Evolutionary conservation across 1,140 invertebrate genomes (phyloP), one percentile per base, ranked within the genome.

Genomic region (Drosophila setifemur): DNA sequence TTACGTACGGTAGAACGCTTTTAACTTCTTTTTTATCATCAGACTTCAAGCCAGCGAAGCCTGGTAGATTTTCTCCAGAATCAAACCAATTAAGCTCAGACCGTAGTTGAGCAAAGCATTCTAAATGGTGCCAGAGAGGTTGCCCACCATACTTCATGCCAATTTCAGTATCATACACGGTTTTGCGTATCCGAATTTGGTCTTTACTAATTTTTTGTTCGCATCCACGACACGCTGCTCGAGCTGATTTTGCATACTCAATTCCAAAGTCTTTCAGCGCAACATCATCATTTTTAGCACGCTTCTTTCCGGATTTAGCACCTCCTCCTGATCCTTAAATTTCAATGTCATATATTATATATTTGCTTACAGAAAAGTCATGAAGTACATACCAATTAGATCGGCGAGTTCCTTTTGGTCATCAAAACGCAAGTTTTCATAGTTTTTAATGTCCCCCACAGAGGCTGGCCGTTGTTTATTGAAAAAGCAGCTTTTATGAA

Each of bases 401-500:
- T 93, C 92, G 82, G 94, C 94, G 3, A 99, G 94, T 68, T 93
- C 94, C 73, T 97, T 92, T 91, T 99, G 97, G 91, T 99, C 98
- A 49, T 95, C 94, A 92, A 94, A 95, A 60, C 95, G 93, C 23
- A 99, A 91, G 48, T 93, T 93, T 89, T 97, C 95, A 92, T 96
- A 98, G 82, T 97, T 93, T 23, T 93, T 94, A 86, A 99, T 96
- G 57, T 98, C 97, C 43, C 93, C 93, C 6, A 93, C 92, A 44
- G 92, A 92, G 66, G 93, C 92, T 5, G 96, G 95, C 9, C 94
- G 93, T 78, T 95, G 95, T 89, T 95, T 97, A 50, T 91, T 82
- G 81, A 98, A 99, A 90, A 99, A 99, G 89, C 98, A 99, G 2
- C 92, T 91, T 52, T 93, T 92, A 91, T 99, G 98, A 90, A 95